A percentile compares a stretch with the other conserved stretches of the same genome.
These are phyloP conservation scores for Lasioglossum vierecki DNA, from an alignment of 2,888 invertebrate genomes.

Conservation along the genomic window DNA sequence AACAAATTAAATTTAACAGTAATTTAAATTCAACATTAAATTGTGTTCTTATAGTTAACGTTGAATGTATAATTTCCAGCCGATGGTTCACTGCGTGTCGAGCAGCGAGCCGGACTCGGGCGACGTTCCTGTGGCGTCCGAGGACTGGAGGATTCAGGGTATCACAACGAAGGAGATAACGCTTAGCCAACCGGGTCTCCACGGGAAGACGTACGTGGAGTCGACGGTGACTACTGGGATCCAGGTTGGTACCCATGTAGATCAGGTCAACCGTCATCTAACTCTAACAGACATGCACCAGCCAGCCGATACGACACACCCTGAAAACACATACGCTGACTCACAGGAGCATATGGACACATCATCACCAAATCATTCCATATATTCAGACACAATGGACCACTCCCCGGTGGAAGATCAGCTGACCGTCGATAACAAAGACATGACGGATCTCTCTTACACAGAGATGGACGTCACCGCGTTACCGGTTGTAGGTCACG, in stretches of 20 bases:
- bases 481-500: conserved; percentile 70
- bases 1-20: too few relatives aligned
- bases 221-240: conserved; percentile 83
- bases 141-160: conserved; percentile 81
- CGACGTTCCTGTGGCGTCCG: conserved; percentile 80
- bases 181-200: conserved; percentile 75
- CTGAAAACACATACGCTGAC: conserved; percentile 82
- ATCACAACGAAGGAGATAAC: conserved; percentile 79
- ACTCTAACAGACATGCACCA: conserved; percentile 82
- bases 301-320: conserved; percentile 83
- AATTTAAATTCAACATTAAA: too few relatives aligned
- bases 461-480: conserved; percentile 71
- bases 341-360: conserved; percentile 82
- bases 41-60: neutral
- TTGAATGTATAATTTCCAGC: conserved; percentile 83
- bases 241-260: conserved; percentile 83
- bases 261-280: conserved; percentile 81
- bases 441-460: conserved; percentile 68
- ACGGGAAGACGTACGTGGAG: conserved; percentile 81
- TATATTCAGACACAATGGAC: conserved; percentile 81
- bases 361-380: conserved; percentile 82
- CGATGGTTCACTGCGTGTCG: conserved; percentile 94
- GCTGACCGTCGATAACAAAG: conserved; percentile 68
- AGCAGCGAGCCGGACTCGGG: conserved; percentile 92
- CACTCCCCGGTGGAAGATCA: conserved; percentile 75